Evolutionary conservation across 2,113 vertebrate species (phyloP).

Genomic region (Holacanthus passer): DNA sequence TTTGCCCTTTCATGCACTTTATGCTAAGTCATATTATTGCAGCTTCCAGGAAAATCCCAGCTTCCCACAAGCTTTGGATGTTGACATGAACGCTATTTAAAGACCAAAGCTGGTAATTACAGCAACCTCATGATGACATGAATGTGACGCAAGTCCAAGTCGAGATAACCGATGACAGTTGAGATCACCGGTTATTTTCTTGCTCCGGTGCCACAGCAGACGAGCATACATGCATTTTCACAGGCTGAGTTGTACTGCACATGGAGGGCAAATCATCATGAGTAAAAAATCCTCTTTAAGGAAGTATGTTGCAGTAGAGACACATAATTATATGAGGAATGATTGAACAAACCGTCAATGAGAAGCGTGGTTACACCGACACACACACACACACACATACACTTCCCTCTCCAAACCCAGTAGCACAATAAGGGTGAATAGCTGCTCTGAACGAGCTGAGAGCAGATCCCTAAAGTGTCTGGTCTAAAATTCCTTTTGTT

Average conservation of each 20-base stretch:
- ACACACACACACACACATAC: background rate
- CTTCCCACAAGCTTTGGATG: too few relatives aligned
- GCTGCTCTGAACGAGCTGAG: constrained; percentile 35
- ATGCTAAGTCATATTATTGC: background rate
- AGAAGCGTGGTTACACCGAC: background rate
- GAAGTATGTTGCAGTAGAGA: background rate
- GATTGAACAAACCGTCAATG: background rate
- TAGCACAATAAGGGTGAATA: constrained; percentile 25
- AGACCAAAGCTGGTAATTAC: background rate
- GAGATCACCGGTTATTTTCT: background rate
- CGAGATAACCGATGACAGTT: background rate
- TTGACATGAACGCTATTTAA: background rate
- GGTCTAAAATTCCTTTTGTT: constrained; percentile 73
- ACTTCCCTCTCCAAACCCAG: constrained; percentile 15
- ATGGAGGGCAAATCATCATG: background rate
- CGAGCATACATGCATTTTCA: background rate
- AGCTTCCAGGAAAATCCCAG: background rate
- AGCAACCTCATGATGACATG: background rate
- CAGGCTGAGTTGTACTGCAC: background rate
- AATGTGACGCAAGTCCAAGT: background rate
- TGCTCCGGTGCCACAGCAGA: too few relatives aligned
- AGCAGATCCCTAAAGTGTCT: constrained; percentile 52
- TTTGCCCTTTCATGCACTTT: too few relatives aligned
- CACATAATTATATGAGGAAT: background rate
- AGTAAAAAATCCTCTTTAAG: background rate